Evolutionary conservation across 2,888 invertebrate genomes (phyloP).

Genomic region (Pollenia amentaria): DNA sequence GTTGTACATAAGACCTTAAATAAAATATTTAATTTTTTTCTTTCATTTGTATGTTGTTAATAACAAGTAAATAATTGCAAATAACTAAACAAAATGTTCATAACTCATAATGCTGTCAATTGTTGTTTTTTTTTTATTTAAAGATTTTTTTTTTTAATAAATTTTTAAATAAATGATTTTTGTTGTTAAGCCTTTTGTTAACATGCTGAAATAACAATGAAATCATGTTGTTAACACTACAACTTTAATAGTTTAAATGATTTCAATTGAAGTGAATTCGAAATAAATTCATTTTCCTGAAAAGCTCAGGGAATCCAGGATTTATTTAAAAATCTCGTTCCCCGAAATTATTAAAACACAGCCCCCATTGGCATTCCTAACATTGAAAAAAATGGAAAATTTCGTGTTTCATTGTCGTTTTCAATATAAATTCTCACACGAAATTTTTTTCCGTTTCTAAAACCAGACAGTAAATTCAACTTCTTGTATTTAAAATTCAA

Average conservation of each 20-base stretch:
- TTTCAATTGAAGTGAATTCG: slow-evolving; percentile 17
- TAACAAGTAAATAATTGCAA: slow-evolving; percentile 61
- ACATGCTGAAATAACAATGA: slow-evolving; percentile 51
- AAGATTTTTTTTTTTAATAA: not conserved
- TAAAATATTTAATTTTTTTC: not conserved
- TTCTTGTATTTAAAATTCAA: no score
- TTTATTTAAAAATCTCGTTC: not conserved
- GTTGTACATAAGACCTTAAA: slow-evolving; percentile 20
- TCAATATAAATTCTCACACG: no score
- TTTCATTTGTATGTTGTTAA: slow-evolving; percentile 40
- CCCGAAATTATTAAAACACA: no score
- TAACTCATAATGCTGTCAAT: slow-evolving; percentile 62
- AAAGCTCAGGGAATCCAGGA: not conserved
- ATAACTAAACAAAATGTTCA: slow-evolving; percentile 50
- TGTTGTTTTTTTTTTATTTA: not conserved
- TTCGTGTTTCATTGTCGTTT: no score
- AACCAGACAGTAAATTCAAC: not conserved
- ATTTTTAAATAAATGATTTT: slow-evolving; percentile 36
- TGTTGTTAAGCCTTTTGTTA: slow-evolving; percentile 54
- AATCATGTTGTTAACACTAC: slow-evolving; percentile 35
- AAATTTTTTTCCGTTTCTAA: no score
- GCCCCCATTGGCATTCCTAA: no score
- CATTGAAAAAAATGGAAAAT: no score
- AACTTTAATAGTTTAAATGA: slow-evolving; percentile 49
- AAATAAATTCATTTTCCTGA: not conserved